Conservation (phyloP, 2,888 invertebrate species). For the Agrotis clavis region DNA sequence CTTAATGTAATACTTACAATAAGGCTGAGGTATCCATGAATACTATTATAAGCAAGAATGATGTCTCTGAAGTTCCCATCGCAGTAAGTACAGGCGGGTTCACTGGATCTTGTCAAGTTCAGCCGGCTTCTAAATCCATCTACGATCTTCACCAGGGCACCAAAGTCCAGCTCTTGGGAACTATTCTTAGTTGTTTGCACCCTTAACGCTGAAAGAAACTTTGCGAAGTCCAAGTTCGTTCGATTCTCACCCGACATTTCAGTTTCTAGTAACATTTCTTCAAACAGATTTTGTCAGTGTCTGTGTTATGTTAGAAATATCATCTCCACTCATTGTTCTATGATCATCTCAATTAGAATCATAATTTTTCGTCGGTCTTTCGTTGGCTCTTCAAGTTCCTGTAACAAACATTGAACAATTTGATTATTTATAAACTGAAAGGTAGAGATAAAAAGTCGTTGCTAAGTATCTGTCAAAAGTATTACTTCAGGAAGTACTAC, state of each 20-base stretch:
- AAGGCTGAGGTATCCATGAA: constrained; percentile 96
- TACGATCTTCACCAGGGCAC: constrained; percentile 82
- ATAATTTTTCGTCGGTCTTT: constrained; percentile 41
- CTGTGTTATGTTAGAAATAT: constrained; percentile 83
- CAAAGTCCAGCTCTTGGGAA: constrained; percentile 84
- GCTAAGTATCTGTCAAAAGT: no score
- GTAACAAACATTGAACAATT: constrained; percentile 62
- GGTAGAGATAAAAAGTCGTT: no score
- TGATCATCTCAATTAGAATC: constrained; percentile 27
- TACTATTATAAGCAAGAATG: constrained; percentile 92
- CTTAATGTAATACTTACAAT: constrained; percentile 90
- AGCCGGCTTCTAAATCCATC: constrained; percentile 81
- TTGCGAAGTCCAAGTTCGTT: constrained; percentile 79
- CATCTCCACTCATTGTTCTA: constrained; percentile 78
- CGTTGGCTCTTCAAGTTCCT: constrained; percentile 47
- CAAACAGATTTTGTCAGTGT: constrained; percentile 83
- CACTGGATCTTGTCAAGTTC: constrained; percentile 80
- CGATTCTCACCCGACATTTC: constrained; percentile 79
- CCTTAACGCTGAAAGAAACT: constrained; percentile 80
- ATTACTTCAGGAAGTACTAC: no score
- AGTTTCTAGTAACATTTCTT: constrained; percentile 83
- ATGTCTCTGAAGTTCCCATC: constrained; percentile 91
- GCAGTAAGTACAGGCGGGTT: constrained; percentile 89
- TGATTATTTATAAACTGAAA: neutral
- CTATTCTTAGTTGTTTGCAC: constrained; percentile 78